Evolutionary conservation across 2,797 vertebrate species (phyloP), one percentile per base, ranked within the genome.

Genomic region (Phataginus tetradactyla): DNA sequence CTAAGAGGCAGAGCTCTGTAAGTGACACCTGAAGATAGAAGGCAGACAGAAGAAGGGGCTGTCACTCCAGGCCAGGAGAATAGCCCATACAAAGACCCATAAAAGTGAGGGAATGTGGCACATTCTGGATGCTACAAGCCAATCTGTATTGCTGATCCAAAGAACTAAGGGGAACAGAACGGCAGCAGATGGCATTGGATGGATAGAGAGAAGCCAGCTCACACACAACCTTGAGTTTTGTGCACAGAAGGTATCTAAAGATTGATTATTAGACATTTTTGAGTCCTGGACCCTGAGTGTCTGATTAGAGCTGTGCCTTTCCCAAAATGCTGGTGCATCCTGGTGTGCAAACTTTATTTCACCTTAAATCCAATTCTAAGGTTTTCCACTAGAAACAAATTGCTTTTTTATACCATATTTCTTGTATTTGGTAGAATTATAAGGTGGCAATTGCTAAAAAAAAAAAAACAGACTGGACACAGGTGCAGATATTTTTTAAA

Each of bases 321-420:
- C 64, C 51, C 39, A 72, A 75, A 39, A 68, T 51, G 86, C 27
- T 84, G 20, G 20, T 20, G 61, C n/a, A 64, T n/a, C 45, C 51
- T 90, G 29, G 2, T 53, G 27, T 66, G 57, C 37, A 42, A 13
- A 32, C 37, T 68, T 85, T 55, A 37, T 66, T 88, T 74, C 21
- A 77, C 20, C 18, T 86, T 39, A 91, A 45, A 79, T 5, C 18
- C 37, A 83, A n/a, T 86, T 89, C 68, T 66, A 68, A 91, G 57
- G 42, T 42, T 69, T 49, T n/a, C 42, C 23, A 37, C 15, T 45
- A 87, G 79, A 91, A 97, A 79, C 23, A 89, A 86, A 57, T 21
- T 90, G 79, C 21, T 81, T 74, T 74, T 92, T 92, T 78, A 74
- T 91, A 78, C n/a, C 25, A 27, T 3, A 85, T 34, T 90, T 95